Conservation (phyloP, 1,140 invertebrate genomes). For the Musca domestica region DNA sequence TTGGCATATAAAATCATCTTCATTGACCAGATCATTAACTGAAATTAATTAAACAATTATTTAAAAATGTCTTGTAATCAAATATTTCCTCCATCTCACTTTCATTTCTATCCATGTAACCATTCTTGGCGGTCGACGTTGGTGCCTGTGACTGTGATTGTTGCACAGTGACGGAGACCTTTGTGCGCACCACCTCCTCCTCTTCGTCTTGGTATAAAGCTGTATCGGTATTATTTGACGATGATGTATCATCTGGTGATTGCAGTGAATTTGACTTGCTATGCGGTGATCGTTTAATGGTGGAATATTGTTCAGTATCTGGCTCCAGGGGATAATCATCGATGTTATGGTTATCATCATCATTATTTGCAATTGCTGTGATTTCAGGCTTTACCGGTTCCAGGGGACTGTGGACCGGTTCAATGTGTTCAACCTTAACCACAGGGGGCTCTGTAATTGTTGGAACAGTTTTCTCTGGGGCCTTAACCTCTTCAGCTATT, state of each 20-base stretch:
- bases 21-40: conserved; percentile 52
- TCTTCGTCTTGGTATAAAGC: conserved; percentile 29
- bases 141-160: conserved; percentile 37
- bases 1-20: conserved; percentile 64
- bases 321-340: conserved; percentile 63
- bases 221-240: conserved; percentile 48
- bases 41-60: conserved; percentile 14
- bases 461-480: background rate
- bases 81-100: too few species aligned
- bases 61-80: too few species aligned
- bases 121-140: conserved; percentile 30
- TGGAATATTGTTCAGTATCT: conserved; percentile 62
- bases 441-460: background rate
- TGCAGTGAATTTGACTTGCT: conserved; percentile 57
- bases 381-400: conserved; percentile 39
- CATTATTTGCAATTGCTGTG: conserved; percentile 32
- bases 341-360: conserved; percentile 28
- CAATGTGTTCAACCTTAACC: background rate
- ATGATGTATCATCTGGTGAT: conserved; percentile 49
- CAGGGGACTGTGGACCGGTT: background rate
- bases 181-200: conserved; percentile 45
- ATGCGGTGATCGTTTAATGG: conserved; percentile 67
- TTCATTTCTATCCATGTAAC: conserved; percentile 43
- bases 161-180: conserved; percentile 48
- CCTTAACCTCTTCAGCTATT: background rate